Conservation (phyloP, 2,113 vertebrate genomes). For the Silurus glanis region DNA sequence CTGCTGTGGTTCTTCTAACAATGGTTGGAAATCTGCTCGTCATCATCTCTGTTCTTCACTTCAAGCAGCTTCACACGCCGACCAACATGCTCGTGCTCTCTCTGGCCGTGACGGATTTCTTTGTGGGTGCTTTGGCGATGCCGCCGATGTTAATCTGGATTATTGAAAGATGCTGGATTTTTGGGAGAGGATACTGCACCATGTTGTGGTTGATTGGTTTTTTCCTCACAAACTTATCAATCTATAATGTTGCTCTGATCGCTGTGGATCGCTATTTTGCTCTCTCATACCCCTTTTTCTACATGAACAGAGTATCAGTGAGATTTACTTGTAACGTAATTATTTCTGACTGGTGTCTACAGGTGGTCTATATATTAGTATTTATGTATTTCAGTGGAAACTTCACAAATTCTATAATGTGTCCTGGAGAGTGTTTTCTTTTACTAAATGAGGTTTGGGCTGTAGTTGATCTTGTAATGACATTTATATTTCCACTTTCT, state of each 20-base stretch:
- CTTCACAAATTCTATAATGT: constrained; percentile 35
- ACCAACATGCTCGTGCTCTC: constrained; percentile 44
- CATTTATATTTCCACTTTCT: background rate
- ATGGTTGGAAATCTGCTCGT: constrained; percentile 48
- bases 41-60: constrained; percentile 47
- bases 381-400: constrained; percentile 25
- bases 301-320: constrained; percentile 21
- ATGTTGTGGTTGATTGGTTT: background rate
- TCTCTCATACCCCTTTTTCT: constrained; percentile 45
- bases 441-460: background rate
- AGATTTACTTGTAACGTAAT: background rate
- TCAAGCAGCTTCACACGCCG: constrained; percentile 48
- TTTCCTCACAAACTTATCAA: background rate
- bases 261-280: constrained; percentile 46
- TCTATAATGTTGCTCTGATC: background rate
- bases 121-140: constrained; percentile 66
- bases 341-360: background rate
- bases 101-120: constrained; percentile 30
- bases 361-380: constrained; percentile 9
- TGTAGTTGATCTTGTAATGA: background rate
- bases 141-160: constrained; percentile 58
- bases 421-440: constrained; percentile 1
- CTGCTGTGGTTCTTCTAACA: constrained; percentile 39
- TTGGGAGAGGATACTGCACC: constrained; percentile 25
- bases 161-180: constrained; percentile 45